phyloP scores from a whole-genome alignment of 1,140 invertebrate genomes.

The Lucilia sericata region DNA sequence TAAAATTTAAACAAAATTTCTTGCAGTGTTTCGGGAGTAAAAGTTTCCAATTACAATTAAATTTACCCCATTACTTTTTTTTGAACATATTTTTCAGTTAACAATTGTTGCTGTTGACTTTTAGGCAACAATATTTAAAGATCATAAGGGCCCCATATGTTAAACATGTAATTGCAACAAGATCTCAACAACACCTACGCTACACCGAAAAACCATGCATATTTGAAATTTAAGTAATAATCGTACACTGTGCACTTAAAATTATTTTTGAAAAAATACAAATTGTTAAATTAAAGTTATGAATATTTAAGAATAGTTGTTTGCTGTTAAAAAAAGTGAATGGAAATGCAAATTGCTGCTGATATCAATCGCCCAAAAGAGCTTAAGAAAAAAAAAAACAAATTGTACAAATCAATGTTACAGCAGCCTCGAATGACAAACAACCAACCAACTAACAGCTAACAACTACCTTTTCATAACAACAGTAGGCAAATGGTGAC shows the following conservation, averaged over 20 bases:
- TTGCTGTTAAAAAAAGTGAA: neutral
- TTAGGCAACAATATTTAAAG: too few relatives aligned
- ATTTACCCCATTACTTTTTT: too few relatives aligned
- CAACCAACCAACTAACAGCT: neutral
- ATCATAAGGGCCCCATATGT: too few relatives aligned
- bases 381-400: neutral
- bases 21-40: too few relatives aligned
- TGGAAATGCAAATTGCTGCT: neutral
- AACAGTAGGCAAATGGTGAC: constrained; percentile 35
- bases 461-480: neutral
- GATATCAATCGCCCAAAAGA: neutral
- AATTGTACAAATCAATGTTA: neutral
- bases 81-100: too few relatives aligned
- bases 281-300: neutral
- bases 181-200: constrained; percentile 9
- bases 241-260: neutral
- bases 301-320: neutral
- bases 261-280: neutral
- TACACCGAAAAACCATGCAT: neutral
- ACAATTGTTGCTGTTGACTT: too few relatives aligned
- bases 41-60: too few relatives aligned
- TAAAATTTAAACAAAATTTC: too few relatives aligned
- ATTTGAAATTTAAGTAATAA: neutral
- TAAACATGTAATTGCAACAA: constrained; percentile 8
- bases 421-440: too few relatives aligned